Percentiles rank a stretch among this genome's conserved stretches.
phyloP scores from a whole-genome alignment of 2,113 vertebrate genomes.

The Rhombomys opimus region DNA sequence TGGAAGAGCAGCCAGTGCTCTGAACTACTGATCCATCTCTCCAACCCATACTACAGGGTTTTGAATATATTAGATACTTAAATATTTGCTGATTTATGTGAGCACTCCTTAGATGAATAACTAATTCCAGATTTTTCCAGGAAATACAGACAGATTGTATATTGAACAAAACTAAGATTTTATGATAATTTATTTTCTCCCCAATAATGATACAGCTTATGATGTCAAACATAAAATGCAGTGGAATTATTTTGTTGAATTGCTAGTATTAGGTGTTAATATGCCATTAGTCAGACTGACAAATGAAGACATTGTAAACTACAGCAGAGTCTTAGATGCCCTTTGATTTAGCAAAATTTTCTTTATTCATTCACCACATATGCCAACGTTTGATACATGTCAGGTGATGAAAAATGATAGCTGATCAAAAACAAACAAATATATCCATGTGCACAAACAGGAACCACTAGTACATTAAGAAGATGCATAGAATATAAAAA shows the following conservation, averaged over 20 bases:
- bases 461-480: not conserved
- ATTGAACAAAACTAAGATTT: slow-evolving; percentile 18
- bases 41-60: not conserved
- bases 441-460: not conserved
- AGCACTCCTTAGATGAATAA: slow-evolving; percentile 10
- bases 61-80: not conserved
- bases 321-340: not conserved
- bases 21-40: no score
- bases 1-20: no score
- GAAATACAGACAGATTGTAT: not conserved
- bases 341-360: not conserved
- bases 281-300: not conserved
- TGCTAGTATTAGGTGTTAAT: not conserved
- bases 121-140: slow-evolving; percentile 18
- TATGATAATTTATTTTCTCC: not conserved
- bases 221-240: not conserved
- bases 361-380: not conserved
- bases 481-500: not conserved
- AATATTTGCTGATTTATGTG: slow-evolving; percentile 21
- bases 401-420: not conserved
- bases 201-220: slow-evolving; percentile 1
- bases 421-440: slow-evolving; percentile 6
- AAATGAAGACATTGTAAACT: not conserved
- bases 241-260: not conserved
- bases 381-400: not conserved